Percentiles rank a stretch among this genome's conserved stretches.
These are phyloP conservation scores for Zosterops hypoxanthus DNA, from an alignment of 2,113 vertebrate species.

Conservation along the genomic window DNA sequence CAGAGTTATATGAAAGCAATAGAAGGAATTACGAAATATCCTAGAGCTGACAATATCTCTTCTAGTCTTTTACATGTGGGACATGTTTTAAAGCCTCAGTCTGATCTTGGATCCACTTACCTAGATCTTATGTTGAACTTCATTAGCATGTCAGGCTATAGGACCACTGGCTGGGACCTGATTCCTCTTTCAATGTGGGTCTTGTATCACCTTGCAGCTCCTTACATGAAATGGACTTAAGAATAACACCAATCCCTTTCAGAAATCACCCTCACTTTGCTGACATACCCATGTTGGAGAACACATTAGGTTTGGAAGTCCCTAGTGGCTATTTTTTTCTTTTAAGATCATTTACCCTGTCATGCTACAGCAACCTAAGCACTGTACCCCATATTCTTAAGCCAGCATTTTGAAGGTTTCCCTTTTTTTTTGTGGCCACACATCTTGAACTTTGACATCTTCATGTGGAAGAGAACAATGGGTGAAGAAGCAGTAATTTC, in stretches of 20 bases:
- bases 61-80: not conserved
- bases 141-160: not conserved
- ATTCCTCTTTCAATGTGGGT: not conserved
- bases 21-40: not conserved
- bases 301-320: not conserved
- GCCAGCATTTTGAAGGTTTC: not conserved
- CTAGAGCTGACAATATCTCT: not conserved
- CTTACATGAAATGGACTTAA: not conserved
- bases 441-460: slow-evolving; percentile 51
- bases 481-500: slow-evolving; percentile 38
- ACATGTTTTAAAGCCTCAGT: not conserved
- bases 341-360: not conserved
- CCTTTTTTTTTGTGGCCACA: not conserved
- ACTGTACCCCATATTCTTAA: not conserved
- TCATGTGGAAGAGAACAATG: slow-evolving; percentile 6
- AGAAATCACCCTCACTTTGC: not conserved
- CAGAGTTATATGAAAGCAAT: not conserved
- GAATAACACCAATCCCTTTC: not conserved
- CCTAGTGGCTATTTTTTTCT: not conserved
- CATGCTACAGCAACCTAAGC: not conserved
- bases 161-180: not conserved
- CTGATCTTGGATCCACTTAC: not conserved
- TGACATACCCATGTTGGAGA: not conserved
- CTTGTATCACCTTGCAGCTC: not conserved
- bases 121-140: not conserved